A percentile compares a stretch with the other conserved stretches of the same genome.
phyloP scores from a whole-genome alignment of 35 echinoderm and acorn worm genomes.

The Apostichopus parvimensis region DNA sequence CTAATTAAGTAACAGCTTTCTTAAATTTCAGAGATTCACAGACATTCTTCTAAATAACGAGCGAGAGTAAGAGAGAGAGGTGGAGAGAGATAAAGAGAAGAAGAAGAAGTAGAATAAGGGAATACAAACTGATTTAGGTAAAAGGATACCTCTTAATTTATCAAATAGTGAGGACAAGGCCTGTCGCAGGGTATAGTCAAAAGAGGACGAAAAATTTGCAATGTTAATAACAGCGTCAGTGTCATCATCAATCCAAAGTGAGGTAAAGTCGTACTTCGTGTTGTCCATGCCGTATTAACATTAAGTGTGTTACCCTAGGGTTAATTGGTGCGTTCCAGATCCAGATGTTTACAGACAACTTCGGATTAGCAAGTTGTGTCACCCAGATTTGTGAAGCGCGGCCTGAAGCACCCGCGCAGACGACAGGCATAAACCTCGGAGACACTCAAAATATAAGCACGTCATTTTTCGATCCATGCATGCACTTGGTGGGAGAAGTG shows the following conservation, averaged over 20 bases:
- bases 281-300: slow-evolving; percentile 35
- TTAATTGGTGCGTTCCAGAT: slow-evolving; percentile 39
- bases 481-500: not conserved
- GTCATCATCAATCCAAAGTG: not conserved
- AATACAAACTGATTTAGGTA: slow-evolving; percentile 39
- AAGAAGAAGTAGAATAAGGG: too few relatives aligned
- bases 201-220: slow-evolving; percentile 1
- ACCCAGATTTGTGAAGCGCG: not conserved
- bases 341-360: not conserved
- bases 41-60: slow-evolving; percentile 23
- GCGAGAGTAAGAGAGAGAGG: not conserved
- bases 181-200: not conserved
- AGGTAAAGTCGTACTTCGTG: not conserved
- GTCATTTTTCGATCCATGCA: not conserved
- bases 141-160: slow-evolving; percentile 44
- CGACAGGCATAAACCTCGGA: not conserved
- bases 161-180: slow-evolving; percentile 23
- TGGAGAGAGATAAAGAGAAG: too few relatives aligned
- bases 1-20: slow-evolving; percentile 34
- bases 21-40: slow-evolving; percentile 26
- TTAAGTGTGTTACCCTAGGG: slow-evolving; percentile 45
- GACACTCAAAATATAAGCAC: not conserved
- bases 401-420: not conserved
- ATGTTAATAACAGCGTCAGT: slow-evolving; percentile 7
- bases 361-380: not conserved